Evolutionary conservation across 2,888 invertebrate genomes (phyloP).

Genomic region (Parnassius orleans): DNA sequence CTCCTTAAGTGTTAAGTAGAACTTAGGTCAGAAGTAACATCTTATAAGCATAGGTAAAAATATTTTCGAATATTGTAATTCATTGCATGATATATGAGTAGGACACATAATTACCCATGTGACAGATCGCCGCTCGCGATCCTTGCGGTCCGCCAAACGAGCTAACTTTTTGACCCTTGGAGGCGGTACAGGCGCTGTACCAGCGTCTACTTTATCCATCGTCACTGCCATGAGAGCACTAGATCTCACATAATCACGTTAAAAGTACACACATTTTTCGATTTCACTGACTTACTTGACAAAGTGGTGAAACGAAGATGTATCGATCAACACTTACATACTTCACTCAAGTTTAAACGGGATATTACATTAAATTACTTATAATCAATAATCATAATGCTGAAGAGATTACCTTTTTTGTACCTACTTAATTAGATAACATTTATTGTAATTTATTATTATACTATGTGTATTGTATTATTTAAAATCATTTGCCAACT

Average conservation of each 20-base stretch:
- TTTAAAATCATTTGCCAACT: too few relatives aligned
- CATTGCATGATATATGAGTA: too few relatives aligned
- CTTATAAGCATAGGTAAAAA: too few relatives aligned
- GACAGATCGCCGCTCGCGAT: conserved; percentile 61
- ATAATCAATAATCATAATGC: too few relatives aligned
- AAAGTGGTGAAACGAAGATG: conserved; percentile 36
- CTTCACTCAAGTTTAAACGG: neutral
- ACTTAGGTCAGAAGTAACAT: too few relatives aligned
- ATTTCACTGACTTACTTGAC: conserved; percentile 36
- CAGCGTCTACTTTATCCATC: conserved; percentile 49
- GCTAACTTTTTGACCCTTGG: conserved; percentile 73
- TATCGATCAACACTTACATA: too few relatives aligned
- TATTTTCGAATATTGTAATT: too few relatives aligned
- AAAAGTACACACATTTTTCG: conserved; percentile 35
- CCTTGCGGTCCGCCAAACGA: conserved; percentile 57
- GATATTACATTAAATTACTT: neutral
- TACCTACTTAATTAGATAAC: too few relatives aligned
- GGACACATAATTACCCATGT: conserved; percentile 56
- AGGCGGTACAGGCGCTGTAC: conserved; percentile 62
- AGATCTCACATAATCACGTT: conserved; percentile 29
- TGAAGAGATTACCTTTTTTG: too few relatives aligned
- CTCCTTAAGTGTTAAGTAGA: too few relatives aligned
- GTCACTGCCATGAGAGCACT: conserved; percentile 35
- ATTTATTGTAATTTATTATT: too few relatives aligned
- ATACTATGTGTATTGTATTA: too few relatives aligned